Percentiles rank a stretch among this genome's conserved stretches.
These are phyloP conservation scores for Tetranychus cinnabarinus DNA, from an alignment of 1,140 invertebrate genomes.

Conservation along the genomic window DNA sequence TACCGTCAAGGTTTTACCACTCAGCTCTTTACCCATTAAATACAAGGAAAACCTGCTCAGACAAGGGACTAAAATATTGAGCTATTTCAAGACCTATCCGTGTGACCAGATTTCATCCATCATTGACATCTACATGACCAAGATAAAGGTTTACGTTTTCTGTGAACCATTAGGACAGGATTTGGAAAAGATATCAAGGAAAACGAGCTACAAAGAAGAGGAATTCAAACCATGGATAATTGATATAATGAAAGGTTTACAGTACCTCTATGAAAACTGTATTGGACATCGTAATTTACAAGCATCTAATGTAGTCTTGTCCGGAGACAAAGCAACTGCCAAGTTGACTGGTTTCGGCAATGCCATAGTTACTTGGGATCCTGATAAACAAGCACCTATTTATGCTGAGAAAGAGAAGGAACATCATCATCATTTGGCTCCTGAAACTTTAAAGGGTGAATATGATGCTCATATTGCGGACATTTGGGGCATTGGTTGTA, in stretches of 20 bases:
- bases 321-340: not conserved
- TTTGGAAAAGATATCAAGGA: not conserved
- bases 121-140: not conserved
- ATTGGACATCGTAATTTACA: not conserved
- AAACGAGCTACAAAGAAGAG: not conserved
- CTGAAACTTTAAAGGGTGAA: not conserved
- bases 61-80: not conserved
- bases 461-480: not conserved
- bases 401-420: not conserved
- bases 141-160: not conserved
- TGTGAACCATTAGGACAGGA: not conserved
- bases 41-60: not conserved
- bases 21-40: not conserved
- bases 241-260: not conserved
- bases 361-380: not conserved
- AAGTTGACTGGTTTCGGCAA: not conserved
- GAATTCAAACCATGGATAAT: not conserved
- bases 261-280: not conserved
- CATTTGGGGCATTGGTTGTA: not conserved
- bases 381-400: not conserved
- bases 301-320: not conserved
- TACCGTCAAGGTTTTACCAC: not conserved
- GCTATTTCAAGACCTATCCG: not conserved
- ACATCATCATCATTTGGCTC: not conserved
- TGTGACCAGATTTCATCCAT: not conserved